Evolutionary conservation across 2,888 invertebrate genomes (phyloP).

Genomic region (Labia minor): DNA sequence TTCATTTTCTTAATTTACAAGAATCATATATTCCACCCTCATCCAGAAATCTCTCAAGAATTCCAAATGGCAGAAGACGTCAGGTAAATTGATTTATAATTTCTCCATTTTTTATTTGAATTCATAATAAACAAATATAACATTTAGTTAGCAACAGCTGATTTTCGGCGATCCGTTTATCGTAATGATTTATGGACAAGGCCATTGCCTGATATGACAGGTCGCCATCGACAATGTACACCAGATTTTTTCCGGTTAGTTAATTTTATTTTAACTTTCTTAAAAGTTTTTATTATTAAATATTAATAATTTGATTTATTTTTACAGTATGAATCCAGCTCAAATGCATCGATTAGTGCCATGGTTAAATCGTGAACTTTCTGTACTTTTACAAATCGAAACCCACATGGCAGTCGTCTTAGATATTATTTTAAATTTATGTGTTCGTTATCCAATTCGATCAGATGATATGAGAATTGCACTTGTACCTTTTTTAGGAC

Average conservation of each 20-base stretch:
- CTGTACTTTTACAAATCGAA: slow-evolving; percentile 57
- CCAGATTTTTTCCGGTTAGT: slow-evolving; percentile 63
- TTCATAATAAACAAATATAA: too few species aligned
- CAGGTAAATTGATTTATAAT: too few species aligned
- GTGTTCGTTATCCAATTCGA: slow-evolving; percentile 55
- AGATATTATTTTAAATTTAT: slow-evolving; percentile 54
- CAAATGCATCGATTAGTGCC: slow-evolving; percentile 72
- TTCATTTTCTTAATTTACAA: too few species aligned
- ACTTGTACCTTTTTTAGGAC: slow-evolving; percentile 56
- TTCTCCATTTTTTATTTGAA: too few species aligned
- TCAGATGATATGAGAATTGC: slow-evolving; percentile 59
- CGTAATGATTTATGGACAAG: slow-evolving; percentile 63
- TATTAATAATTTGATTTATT: slow-evolving; percentile 22
- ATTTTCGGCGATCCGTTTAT: slow-evolving; percentile 61
- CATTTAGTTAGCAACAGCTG: slow-evolving; percentile 19
- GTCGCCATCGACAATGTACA: slow-evolving; percentile 59
- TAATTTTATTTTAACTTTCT: neutral
- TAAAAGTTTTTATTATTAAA: slow-evolving; percentile 1
- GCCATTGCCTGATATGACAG: slow-evolving; percentile 56
- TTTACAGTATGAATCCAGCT: slow-evolving; percentile 62
- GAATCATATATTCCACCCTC: too few species aligned
- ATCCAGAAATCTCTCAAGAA: too few species aligned
- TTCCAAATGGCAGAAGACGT: too few species aligned
- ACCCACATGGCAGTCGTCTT: slow-evolving; percentile 55
- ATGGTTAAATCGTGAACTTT: slow-evolving; percentile 79